Conservation (phyloP, 2,113 vertebrate species). For the Mola mola region DNA sequence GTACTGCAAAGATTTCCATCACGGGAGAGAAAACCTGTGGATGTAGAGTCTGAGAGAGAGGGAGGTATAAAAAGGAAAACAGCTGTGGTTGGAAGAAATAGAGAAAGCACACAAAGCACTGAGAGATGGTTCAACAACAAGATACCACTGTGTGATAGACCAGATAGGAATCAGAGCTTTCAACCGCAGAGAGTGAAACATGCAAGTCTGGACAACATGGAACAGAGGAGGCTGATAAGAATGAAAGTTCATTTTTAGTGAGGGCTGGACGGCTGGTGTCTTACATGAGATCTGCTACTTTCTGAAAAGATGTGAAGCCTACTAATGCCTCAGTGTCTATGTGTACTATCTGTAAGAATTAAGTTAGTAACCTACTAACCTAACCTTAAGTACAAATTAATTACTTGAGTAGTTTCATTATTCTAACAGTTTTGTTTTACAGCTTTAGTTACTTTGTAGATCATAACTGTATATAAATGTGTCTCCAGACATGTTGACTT, state of each 20-base stretch:
- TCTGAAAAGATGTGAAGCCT: too few relatives aligned
- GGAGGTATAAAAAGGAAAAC: slow-evolving; percentile 7
- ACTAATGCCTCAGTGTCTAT: too few relatives aligned
- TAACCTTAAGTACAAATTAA: too few relatives aligned
- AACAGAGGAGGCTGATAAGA: slow-evolving; percentile 50
- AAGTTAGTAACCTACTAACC: too few relatives aligned
- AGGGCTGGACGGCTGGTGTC: slow-evolving; percentile 8
- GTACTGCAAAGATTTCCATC: neutral
- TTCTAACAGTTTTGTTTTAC: too few relatives aligned
- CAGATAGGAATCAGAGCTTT: slow-evolving; percentile 51
- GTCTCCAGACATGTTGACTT: too few relatives aligned
- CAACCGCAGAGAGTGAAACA: slow-evolving; percentile 30
- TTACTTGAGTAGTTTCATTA: too few relatives aligned
- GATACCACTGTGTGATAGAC: slow-evolving; percentile 9
- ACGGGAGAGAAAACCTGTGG: too few relatives aligned
- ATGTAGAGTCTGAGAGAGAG: neutral
- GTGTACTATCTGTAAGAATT: too few relatives aligned
- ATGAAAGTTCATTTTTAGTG: slow-evolving; percentile 22
- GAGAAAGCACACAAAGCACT: slow-evolving; percentile 23
- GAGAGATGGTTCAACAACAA: slow-evolving; percentile 21
- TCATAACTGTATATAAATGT: too few relatives aligned
- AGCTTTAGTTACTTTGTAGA: too few relatives aligned
- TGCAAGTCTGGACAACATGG: slow-evolving; percentile 22
- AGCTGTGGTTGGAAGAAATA: slow-evolving; percentile 7
- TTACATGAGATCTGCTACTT: too few relatives aligned